Evolutionary conservation across 2,113 vertebrate genomes (phyloP), one percentile per base, ranked within the genome.

Genomic region (Haemorhous mexicanus): DNA sequence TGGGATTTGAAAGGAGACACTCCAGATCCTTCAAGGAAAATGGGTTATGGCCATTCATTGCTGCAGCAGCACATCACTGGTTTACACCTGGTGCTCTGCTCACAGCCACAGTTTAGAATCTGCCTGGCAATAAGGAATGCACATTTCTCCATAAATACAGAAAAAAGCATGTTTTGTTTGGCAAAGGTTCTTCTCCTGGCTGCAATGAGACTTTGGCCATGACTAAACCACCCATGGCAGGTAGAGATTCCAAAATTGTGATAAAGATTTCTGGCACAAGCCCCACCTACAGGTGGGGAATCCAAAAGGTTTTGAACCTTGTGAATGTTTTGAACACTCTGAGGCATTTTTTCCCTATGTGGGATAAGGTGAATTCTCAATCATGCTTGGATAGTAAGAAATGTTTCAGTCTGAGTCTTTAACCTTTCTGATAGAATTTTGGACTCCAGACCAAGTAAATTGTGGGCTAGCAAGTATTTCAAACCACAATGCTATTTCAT

Each of bases 21-120:
- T 33, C 33, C 75, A 92, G 85, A 59, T 91, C 87, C 90, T 93
- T 88, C 68, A 53, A 74, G 82, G 87, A 70, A 86, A 93, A 81
- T 14, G 72, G 79, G 75, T 78, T 77, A 61, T 19, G 20, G 61
- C 41, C 47, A 20, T 37, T 76, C 35, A 21, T 14, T 81, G 79
- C 64, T 88, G 72, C 8, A 70, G 26, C 70, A 70, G 43, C 23
- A 6, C 23, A 66, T 66, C 41, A 3, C 46, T 52, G 43, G 18
- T 39, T 84, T 19, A 21, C 56, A 84, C 70, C 72, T 35, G 24
- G 9, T 63, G 59, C 35, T 77, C n/a, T 81, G 44, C 52, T 50
- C 55, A 26, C 33, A 73, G 55, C 33, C 78, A 73, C 37, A 7
- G 28, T 26, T 70, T n/a, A 41, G 83, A 87, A 64, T 16, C 82